phyloP scores from a whole-genome alignment of 2,113 vertebrate species.

The Zosterops pallidus region DNA sequence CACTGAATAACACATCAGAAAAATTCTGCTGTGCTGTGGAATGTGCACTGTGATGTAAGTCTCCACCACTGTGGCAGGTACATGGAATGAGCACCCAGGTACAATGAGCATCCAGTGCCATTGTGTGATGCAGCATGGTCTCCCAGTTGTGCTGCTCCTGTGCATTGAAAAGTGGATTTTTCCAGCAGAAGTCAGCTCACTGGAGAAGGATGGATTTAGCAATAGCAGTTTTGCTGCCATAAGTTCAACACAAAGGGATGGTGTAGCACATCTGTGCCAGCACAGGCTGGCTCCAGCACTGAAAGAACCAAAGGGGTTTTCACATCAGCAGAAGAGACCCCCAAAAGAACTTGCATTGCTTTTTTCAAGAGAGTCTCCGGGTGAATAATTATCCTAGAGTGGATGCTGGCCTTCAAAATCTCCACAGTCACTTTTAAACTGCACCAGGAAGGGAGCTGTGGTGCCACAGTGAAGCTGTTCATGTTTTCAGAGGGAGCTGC shows the following conservation, averaged over 20 bases:
- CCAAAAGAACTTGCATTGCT: background rate
- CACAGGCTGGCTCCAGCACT: background rate
- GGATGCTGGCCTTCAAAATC: background rate
- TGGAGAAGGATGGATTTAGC: background rate
- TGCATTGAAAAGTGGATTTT: background rate
- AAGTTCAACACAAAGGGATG: rapidly evolving
- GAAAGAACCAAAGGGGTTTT: background rate
- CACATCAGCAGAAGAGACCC: background rate
- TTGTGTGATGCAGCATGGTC: rapidly evolving
- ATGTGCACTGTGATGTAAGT: background rate
- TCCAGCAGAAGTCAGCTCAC: background rate
- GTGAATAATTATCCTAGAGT: background rate
- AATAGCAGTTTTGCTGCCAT: background rate
- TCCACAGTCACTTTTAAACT: background rate
- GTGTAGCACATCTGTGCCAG: background rate
- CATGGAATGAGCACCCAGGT: background rate
- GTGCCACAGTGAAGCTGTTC: background rate
- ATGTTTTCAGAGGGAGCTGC: background rate
- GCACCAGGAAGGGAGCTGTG: background rate
- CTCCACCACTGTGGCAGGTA: background rate
- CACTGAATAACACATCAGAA: background rate
- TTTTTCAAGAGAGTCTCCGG: background rate
- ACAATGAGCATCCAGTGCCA: background rate
- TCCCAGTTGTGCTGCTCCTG: background rate
- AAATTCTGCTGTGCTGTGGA: background rate